Conservation (phyloP, 2,888 invertebrate species). For the Caradrina kadenii region DNA sequence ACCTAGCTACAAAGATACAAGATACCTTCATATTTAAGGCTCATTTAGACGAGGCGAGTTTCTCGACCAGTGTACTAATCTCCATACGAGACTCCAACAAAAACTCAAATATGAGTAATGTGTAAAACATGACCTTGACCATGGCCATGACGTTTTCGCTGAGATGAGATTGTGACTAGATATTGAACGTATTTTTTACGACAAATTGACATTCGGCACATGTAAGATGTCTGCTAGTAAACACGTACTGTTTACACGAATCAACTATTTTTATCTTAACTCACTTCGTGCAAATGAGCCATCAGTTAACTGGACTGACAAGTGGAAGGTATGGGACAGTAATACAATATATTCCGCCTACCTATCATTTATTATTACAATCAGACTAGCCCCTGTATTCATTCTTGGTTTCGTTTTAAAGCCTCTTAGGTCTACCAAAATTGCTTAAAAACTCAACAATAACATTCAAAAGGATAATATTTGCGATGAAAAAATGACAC, state of each 20-base stretch:
- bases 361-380: slow-evolving; percentile 37
- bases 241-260: no score
- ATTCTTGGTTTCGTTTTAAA: slow-evolving; percentile 52
- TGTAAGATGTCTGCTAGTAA: no score
- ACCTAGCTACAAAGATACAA: slow-evolving; percentile 14
- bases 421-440: slow-evolving; percentile 43
- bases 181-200: no score
- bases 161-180: no score
- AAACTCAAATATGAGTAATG: no score
- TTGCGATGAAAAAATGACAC: background rate
- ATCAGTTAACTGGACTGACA: slow-evolving; percentile 4
- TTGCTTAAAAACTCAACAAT: slow-evolving; percentile 23
- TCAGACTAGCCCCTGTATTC: slow-evolving; percentile 58
- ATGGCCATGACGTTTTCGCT: no score
- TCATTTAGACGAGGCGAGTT: slow-evolving; percentile 14
- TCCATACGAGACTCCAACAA: background rate
- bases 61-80: background rate
- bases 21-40: slow-evolving; percentile 1
- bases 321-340: slow-evolving; percentile 9
- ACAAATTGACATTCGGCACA: no score
- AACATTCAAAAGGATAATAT: background rate
- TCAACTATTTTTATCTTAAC: background rate
- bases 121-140: no score
- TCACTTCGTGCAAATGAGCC: slow-evolving; percentile 15
- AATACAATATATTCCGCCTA: slow-evolving; percentile 31